Base-by-base conservation (phyloP, 2,888 invertebrate genomes). In the Aethes cnicana region DNA sequence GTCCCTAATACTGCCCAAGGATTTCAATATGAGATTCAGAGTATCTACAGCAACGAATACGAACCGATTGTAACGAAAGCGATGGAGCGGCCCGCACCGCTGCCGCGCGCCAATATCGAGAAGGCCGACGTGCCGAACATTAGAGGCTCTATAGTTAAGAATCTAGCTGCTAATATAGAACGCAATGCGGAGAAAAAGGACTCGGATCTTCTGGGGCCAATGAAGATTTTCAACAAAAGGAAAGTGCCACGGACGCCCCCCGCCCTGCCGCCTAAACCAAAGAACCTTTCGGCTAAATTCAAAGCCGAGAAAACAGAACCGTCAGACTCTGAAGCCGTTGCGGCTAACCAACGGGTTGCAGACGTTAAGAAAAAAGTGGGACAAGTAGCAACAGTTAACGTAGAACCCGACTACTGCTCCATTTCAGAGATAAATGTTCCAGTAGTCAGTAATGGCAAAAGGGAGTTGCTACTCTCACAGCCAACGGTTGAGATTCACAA, bases 261-360 rank as follows among this genome's bases (percentile, higher is more conserved):
- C 47, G 94, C 95, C 59, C 81, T 96, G 73, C 95, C 95, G 55
- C 94, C 95, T 35, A 95, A 95, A 82, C 95, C 95, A 66, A 92
- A 93, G 62, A 94, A 94, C 80, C 86, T 94, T 64, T 90, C 92
- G 69, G 93, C 87, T 69, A 94, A 91, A 90, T 93, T 88, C 88
- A 93, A 90, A 91, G 90, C 90, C 66, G 91, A 90, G 60, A 81
- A 80, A 64, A 77, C 77, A 75, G 83, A 84, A 77, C 75, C 80
- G 69, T 76, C 84, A 82, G 87, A 89, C 88, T 90, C 89, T 86
- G 88, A 88, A 85, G 82, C 88, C 86, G 90, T 90, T 89, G 90
- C 86, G 81, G 87, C 87, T 79, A 90, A 87, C 76, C 90, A 90
- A 90, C 90, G 90, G 90, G 87, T 86, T 84, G 84, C 87, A 85